Base-by-base conservation (phyloP, 2,888 invertebrate species). In the Leucoptera coffeella region DNA sequence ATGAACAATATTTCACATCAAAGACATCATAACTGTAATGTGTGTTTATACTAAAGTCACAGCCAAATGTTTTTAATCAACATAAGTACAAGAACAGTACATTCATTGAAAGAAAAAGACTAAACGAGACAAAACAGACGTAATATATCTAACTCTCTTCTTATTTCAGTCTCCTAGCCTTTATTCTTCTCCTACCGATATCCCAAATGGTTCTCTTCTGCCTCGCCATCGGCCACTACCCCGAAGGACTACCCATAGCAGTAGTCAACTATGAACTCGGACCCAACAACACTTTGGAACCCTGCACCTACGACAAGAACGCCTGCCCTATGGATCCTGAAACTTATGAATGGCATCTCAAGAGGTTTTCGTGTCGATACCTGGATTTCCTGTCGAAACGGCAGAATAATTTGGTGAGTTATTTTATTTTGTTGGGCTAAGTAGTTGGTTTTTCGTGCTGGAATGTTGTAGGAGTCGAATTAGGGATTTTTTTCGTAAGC, bases 171-270 rank as follows among this genome's bases (percentile, higher is more conserved):
- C 77, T 91, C 19, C 78, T 94, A 74, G 52, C 84, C 23, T 93
- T 93, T 54, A 83, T 93, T 38, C 80, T 91, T 34, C 82, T 85
- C 9, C 69, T 94, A 26, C 94, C 94, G 0, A 78, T 90, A 3
- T 74, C 84, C 2, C 91, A 94, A 67, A 89, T 88, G 43, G 64
- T 91, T 12, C 59, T 94, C 23, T 94, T 93, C 65, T 93, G 92
- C 47, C 58, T 87, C 26, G 85, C 92, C 10, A 86, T 92, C 38
- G 91, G 91, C n/a, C 85, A 85, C 46, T 86, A 89, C 47, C 91
- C 91, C 0, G 62, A 73, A 5, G 82, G 84, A 9, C 62, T 94
- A 1, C 77, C 76, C 22, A 50, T 94, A 21, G 90, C 85, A 1
- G 75, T 92, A 14, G 81, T 89, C 14, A 93, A 93, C 60, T 61